Base-by-base conservation (phyloP, 1,140 invertebrate genomes). In the Maniola jurtina region DNA sequence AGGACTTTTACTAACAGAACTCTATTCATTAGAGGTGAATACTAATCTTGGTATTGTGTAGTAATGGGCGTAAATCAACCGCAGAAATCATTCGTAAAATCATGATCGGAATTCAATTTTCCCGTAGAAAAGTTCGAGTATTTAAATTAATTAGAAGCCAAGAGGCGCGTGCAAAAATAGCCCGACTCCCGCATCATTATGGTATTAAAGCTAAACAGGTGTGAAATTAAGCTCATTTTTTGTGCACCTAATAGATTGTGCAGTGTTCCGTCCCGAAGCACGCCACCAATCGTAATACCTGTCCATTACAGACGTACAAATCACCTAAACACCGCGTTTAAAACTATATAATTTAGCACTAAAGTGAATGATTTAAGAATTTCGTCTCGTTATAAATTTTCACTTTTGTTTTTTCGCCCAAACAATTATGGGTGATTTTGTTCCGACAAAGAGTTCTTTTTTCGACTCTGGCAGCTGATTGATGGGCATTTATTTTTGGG, bases 211-310 rank as follows among this genome's bases (percentile, higher is more conserved):
- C 75, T 84, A 88, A 90, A 88, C 86, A 89, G 83, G 88, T 90
- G 86, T 89, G 83, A 90, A 90, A 89, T 90, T 89, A 88, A 80
- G 81, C 79, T 77, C 73, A 79, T 71, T 90, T 89, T 88, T 90
- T 89, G 80, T 80, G 70, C 76, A 55, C 75, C 82, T 85, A 88
- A 87, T 87, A 85, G 83, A 86, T 82, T 88, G 80, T 70, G 70
- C 73, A 85, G 73, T 82, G 79, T 78, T 80, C 75, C 67, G 73
- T 73, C 76, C 76, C 72, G 70, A 64, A 77, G 79, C 81, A 70
- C 75, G 72, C 80, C 75, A 83, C 76, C 55, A 40, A 80, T 81
- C 71, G 76, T 83, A 87, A 86, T 85, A 79, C 69, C 80, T 75
- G 66, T 60, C 72, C 76, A 86, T 86, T 87, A 86, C 63, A 71